A percentile compares a stretch with the other conserved stretches of the same genome.
Evolutionary conservation across 2,888 invertebrate species (phyloP).

Genomic region (Agrotis clavis): DNA sequence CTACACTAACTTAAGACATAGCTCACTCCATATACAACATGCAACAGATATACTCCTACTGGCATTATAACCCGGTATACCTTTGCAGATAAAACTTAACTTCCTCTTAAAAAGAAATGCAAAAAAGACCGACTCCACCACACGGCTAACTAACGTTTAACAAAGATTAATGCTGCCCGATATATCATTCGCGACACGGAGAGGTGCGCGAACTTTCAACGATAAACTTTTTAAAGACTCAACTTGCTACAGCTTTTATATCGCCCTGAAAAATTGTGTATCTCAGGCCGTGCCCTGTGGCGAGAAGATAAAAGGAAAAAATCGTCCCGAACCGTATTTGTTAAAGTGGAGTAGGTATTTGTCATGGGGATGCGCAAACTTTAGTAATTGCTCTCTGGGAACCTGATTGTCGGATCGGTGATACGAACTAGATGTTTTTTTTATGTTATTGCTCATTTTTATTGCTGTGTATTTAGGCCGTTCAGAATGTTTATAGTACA

Average conservation of each 20-base stretch:
- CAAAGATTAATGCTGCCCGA: constrained; percentile 87
- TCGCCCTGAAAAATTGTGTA: constrained; percentile 90
- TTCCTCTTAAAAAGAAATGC: constrained; percentile 65
- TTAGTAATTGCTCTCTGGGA: constrained; percentile 87
- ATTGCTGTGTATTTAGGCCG: constrained; percentile 42
- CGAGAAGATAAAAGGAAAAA: constrained; percentile 87
- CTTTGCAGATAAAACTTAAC: constrained; percentile 57
- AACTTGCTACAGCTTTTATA: constrained; percentile 84
- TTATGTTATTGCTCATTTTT: constrained; percentile 45
- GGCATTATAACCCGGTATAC: constrained; percentile 51
- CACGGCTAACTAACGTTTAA: constrained; percentile 83
- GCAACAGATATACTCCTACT: constrained; percentile 43
- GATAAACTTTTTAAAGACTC: constrained; percentile 91
- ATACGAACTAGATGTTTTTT: constrained; percentile 54
- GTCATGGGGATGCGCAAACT: constrained; percentile 82
- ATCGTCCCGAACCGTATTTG: constrained; percentile 84
- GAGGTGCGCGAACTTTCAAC: constrained; percentile 87
- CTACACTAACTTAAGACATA: constrained; percentile 25
- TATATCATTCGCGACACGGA: constrained; percentile 85
- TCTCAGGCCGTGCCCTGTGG: constrained; percentile 84
- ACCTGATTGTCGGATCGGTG: constrained; percentile 70
- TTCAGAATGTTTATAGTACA: constrained; percentile 16
- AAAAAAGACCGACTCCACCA: constrained; percentile 71
- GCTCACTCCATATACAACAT: not conserved
- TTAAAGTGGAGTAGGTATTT: constrained; percentile 87